A percentile compares a stretch with the other conserved stretches of the same genome.
Conservation (phyloP, 1,140 invertebrate genomes). For the Samia ricini region DNA sequence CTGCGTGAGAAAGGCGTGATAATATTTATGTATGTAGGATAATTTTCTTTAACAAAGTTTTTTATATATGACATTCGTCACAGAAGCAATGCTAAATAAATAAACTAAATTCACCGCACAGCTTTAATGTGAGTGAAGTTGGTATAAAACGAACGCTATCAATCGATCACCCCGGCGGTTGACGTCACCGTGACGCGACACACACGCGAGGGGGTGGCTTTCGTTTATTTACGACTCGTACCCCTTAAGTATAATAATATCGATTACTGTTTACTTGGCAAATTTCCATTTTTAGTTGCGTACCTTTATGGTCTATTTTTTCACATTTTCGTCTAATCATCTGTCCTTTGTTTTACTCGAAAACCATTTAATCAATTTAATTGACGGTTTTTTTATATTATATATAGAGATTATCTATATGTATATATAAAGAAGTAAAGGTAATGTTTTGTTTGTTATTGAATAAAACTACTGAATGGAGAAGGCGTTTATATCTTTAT, state of each 20-base stretch:
- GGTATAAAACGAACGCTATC: background rate
- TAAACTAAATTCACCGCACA: background rate
- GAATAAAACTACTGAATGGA: too few relatives aligned
- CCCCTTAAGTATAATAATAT: background rate
- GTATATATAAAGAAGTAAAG: too few relatives aligned
- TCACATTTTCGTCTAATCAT: background rate
- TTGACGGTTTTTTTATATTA: too few relatives aligned
- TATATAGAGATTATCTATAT: too few relatives aligned
- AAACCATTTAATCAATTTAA: too few relatives aligned
- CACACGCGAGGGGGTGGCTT: background rate
- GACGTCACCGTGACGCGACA: background rate
- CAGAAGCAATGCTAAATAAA: background rate
- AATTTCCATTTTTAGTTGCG: background rate
- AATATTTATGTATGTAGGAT: too few relatives aligned
- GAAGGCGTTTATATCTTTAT: too few relatives aligned
- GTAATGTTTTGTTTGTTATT: too few relatives aligned
- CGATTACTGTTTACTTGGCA: background rate
- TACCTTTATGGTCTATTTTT: background rate
- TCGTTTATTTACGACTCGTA: background rate
- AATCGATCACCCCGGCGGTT: background rate
- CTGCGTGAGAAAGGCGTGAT: too few relatives aligned
- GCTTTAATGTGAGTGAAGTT: background rate
- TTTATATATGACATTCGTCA: background rate
- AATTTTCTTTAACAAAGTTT: too few relatives aligned
- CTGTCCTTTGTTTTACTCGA: background rate